Evolutionary conservation across 2,888 invertebrate species (phyloP), one percentile per base, ranked within the genome.

Genomic region (Lampropteryx suffumata): DNA sequence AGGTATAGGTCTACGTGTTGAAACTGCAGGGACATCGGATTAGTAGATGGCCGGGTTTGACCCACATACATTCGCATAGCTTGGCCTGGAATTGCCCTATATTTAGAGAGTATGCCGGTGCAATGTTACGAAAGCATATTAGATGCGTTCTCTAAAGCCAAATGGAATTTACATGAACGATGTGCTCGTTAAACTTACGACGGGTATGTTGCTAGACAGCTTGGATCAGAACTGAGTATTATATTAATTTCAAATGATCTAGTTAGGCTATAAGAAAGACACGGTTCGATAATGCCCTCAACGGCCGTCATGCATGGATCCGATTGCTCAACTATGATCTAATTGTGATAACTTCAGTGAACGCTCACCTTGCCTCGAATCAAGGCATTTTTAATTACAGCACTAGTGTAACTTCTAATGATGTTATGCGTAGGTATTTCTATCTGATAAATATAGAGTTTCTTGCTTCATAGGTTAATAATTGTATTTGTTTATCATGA

Each of bases 11-110:
- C n/a, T n/a, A n/a, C n/a, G n/a, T 71, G 76, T 79, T 66, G 79
- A 78, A 79, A 83, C 57, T 46, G 49, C 59, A 66, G 72, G 62
- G 73, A 72, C 73, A 73, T 72, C 42, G 78, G 76, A 76, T 78
- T 61, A 76, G 80, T 61, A 75, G 79, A 73, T 77, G 67, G 66
- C 71, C 68, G 69, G 48, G 63, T 65, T 60, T 82, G 82, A 76
- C 87, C 86, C 61, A 85, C 60, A 79, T 81, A 80, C 80, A 79
- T 82, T 82, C 72, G 81, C 84, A 81, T 77, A 74, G 74, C 75
- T 73, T 69, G 64, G 68, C 70, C 71, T 79, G 71, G 68, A 73
- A 76, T 78, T 79, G 82, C 67, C 82, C 84, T 86, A 87, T 82
- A 83, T 87, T 80, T 86, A 85, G 80, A 69, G 66, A 61, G 70